Evolutionary conservation across 1,140 invertebrate species (phyloP), one percentile per base, ranked within the genome.

Genomic region (Panagrolaimus sp.): DNA sequence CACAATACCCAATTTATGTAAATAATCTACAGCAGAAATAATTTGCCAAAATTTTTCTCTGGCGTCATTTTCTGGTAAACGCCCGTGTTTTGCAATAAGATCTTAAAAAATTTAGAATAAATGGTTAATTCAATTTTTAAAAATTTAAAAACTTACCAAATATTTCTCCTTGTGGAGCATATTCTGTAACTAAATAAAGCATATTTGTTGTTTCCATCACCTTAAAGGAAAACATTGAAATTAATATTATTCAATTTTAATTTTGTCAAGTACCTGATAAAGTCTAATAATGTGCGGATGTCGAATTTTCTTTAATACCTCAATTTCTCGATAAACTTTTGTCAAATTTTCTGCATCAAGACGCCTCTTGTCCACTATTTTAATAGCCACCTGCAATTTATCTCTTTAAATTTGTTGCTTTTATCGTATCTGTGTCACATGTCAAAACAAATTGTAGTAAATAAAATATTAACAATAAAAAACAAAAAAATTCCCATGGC

Each of bases 201-300:
- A 92, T 92, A 84, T 90, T 91, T 81, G 92, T 91, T 51, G 92
- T 93, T 86, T 94, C 92, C 91, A 94, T 95, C 74, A 95, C 92
- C 90, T 91, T 83, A 16, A 38, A 45, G 25, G 44, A 38, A 8
- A 68, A 68, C 43, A n/a, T n/a, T n/a, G n/a, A 23, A 42, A 23
- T 42, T 14, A 20, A 20, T 57, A 38, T 4, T 4, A 38, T 38
- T 38, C 7, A 38, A 38, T 38, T 38, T 38, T 38, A 38, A 38
- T 4, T 38, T 38, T 38, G 2, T 38, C n/a, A 57, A 27, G 14
- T 67, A 78, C 74, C 47, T 83, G 76, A 67, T 82, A 74, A 23
- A 96, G 87, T 72, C 91, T 89, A 31, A 95, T 91, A 74, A 96
- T 93, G 82, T 96, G 91, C 13, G 91, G 92, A 85, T 96, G 93